These are phyloP conservation scores for Brachionus calyciflorus DNA, from an alignment of 1,140 invertebrate species.

Conservation along the genomic window DNA sequence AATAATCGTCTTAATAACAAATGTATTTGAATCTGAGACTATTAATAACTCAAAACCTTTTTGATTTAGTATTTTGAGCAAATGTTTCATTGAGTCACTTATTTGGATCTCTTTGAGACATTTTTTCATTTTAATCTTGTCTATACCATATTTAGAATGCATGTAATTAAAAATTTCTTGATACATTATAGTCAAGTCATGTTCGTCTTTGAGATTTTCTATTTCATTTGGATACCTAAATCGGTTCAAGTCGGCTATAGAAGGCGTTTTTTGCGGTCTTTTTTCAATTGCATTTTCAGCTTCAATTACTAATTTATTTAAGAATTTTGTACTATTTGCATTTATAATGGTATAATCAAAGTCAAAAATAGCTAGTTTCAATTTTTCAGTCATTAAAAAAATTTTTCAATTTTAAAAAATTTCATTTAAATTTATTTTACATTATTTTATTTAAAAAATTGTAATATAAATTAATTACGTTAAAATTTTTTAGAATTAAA, in stretches of 20 bases:
- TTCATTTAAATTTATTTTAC: too few species aligned
- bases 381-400: neutral
- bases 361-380: constrained; percentile 20
- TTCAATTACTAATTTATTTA: constrained; percentile 34
- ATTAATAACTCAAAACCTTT: neutral
- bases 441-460: too few species aligned
- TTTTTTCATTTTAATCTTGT: neutral
- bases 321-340: constrained; percentile 13
- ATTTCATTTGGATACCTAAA: constrained; percentile 19
- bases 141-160: neutral
- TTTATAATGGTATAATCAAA: constrained; percentile 38
- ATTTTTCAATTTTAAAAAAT: too few species aligned
- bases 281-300: neutral
- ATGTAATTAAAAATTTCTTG: constrained; percentile 8
- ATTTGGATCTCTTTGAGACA: constrained; percentile 18
- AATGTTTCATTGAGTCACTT: constrained; percentile 19
- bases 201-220: neutral
- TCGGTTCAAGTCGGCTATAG: neutral
- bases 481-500: too few species aligned
- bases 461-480: too few species aligned
- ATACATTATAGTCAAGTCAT: neutral
- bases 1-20: constrained; percentile 2
- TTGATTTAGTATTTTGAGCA: neutral
- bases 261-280: neutral
- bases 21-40: constrained; percentile 6